phyloP scores from a whole-genome alignment of 2,888 invertebrate genomes.

The Ditylenchus weischeri region DNA sequence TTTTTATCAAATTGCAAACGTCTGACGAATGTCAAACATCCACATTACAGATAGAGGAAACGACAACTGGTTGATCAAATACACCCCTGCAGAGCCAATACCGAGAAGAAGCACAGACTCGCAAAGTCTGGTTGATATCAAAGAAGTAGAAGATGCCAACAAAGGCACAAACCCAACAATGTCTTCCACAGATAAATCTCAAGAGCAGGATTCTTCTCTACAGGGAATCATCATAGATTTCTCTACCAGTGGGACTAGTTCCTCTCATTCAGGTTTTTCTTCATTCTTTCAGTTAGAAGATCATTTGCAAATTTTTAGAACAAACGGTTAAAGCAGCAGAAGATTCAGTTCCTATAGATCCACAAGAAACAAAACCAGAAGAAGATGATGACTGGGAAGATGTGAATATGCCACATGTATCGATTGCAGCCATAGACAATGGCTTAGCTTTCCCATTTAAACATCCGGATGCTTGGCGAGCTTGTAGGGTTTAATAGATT shows the following conservation, averaged over 20 bases:
- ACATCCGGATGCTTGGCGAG: conserved; percentile 99
- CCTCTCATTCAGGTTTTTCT: no score
- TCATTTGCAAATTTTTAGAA: no score
- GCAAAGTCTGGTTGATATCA: conserved; percentile 10
- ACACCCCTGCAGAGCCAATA: conserved; percentile 65
- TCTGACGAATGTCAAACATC: no score
- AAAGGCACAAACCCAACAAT: not conserved
- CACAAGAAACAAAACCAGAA: not conserved
- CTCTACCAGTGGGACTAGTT: no score
- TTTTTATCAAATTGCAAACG: no score
- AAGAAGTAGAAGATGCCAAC: conserved; percentile 1
- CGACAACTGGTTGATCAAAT: conserved; percentile 98
- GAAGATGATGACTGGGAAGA: conserved; percentile 48
- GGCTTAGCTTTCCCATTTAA: conserved; percentile 99
- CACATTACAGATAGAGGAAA: conserved; percentile 79
- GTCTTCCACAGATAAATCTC: conserved; percentile 6
- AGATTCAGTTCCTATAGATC: no score
- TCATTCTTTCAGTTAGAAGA: no score
- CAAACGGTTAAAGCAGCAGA: no score
- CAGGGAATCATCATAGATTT: conserved; percentile 32
- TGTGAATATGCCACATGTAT: conserved; percentile 57
- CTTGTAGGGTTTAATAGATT: conserved; percentile 65
- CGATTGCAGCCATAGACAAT: conserved; percentile 94
- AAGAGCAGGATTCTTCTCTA: not conserved
- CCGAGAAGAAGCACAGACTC: not conserved